Conservation (phyloP, 2,888 invertebrate species). For the Himalopsyche tibetana region DNA sequence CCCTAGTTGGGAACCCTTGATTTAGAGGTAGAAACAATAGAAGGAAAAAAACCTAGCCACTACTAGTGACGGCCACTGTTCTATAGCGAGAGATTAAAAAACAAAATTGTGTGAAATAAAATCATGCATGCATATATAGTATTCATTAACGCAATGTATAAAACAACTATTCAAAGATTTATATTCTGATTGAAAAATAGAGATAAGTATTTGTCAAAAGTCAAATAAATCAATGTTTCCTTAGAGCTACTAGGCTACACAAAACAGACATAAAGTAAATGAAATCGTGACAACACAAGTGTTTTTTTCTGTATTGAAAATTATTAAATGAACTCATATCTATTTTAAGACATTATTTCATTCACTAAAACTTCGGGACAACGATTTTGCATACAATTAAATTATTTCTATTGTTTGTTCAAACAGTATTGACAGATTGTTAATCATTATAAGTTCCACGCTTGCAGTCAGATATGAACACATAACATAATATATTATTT, state of each 20-base stretch:
- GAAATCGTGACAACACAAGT: neutral
- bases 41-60: too few species aligned
- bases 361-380: neutral
- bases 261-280: neutral
- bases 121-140: too few species aligned
- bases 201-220: constrained; percentile 9
- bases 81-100: too few species aligned
- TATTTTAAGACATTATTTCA: constrained; percentile 30
- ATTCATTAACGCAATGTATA: too few species aligned
- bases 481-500: too few species aligned
- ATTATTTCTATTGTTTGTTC: constrained; percentile 11
- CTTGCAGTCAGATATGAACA: too few species aligned
- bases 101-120: too few species aligned
- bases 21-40: too few species aligned
- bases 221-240: constrained; percentile 25
- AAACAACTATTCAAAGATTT: too few species aligned
- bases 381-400: neutral
- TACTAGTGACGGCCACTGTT: too few species aligned
- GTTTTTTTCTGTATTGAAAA: neutral
- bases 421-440: constrained; percentile 1
- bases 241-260: neutral
- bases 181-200: neutral
- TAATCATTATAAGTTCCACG: neutral
- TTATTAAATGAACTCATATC: constrained; percentile 4
- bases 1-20: too few species aligned